A percentile compares a stretch with the other conserved stretches of the same genome.
phyloP scores from a whole-genome alignment of 2,888 invertebrate species.

The Mystacides longicornis region DNA sequence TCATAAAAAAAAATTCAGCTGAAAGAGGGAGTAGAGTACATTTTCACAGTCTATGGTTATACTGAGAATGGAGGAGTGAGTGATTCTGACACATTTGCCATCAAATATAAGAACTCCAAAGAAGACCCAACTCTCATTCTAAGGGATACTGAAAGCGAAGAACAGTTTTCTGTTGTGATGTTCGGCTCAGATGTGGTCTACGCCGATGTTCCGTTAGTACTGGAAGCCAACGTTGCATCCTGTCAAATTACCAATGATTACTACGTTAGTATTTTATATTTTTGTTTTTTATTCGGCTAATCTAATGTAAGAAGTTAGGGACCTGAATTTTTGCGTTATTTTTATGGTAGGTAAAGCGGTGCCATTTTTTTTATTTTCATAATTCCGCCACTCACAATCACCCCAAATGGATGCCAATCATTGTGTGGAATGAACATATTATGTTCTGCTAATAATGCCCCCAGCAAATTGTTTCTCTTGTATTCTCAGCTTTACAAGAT shows the following conservation, averaged over 20 bases:
- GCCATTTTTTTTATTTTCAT: too few species aligned
- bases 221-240: conserved; percentile 36
- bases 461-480: too few species aligned
- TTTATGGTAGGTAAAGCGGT: too few species aligned
- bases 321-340: too few species aligned
- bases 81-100: conserved; percentile 18
- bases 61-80: conserved; percentile 12
- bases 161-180: conserved; percentile 34
- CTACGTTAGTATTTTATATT: conserved; percentile 31
- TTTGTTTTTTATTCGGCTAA: background rate
- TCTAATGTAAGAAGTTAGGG: too few species aligned
- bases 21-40: conserved; percentile 21
- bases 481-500: too few species aligned
- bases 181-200: conserved; percentile 33
- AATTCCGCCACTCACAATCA: too few species aligned
- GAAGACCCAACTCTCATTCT: conserved; percentile 20
- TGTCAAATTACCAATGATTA: conserved; percentile 36
- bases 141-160: conserved; percentile 3
- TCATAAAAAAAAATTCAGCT: conserved; percentile 17
- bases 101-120: conserved; percentile 20
- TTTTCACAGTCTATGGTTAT: conserved; percentile 18
- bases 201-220: conserved; percentile 31
- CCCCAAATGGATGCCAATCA: too few species aligned
- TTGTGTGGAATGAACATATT: too few species aligned
- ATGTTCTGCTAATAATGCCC: too few species aligned